Evolutionary conservation across 2,113 vertebrate species (phyloP), one percentile per base, ranked within the genome.

Genomic region (Heterocephalus glaber): DNA sequence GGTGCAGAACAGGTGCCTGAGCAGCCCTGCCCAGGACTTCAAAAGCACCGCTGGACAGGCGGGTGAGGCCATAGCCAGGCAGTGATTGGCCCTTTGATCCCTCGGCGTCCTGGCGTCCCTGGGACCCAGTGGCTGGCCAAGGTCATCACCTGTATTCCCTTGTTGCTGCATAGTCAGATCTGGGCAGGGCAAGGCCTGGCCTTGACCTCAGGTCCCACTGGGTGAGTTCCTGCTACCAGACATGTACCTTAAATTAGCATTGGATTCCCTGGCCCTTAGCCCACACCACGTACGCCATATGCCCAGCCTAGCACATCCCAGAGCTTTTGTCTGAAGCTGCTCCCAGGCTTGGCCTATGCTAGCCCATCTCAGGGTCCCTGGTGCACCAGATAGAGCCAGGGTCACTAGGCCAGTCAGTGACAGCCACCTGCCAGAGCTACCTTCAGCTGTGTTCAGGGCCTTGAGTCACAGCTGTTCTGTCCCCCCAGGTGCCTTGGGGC

Each of bases 1-100:
- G 97, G 96, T 98, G 97, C 96, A 82, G 92, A 96, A 95, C 97
- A 98, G 96, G 97, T 96, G 97, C 92, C 89, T 60, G 33, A 90
- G 88, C 95, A 54, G 84, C 96, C 93, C 95, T 96, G 97, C 94
- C 96, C 87, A 68, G 92, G 68, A 96, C 97, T 96, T 97, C 95
- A 97, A 95, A 97, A 95, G 92, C 77, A 4, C 96, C 95, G 97
- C 86, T 1, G 44, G 96, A 82, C 96, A 56, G 90, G 95, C 89
- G 13, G 91, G 81, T 2, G 20, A 97, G 93, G 95, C 92, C 41
- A 10, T 35, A 86, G 95, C 95, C 96, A 93, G 94, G 86, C 97
- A 35, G 92, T 92, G 89, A 89, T 94, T 30, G 95, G 97, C 85
- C 87, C 96, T 98, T 98, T 98, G 97, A 98, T 98, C 96, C 90